Evolutionary conservation across 2,888 invertebrate species (phyloP).

Genomic region (Eupeodes luniger): DNA sequence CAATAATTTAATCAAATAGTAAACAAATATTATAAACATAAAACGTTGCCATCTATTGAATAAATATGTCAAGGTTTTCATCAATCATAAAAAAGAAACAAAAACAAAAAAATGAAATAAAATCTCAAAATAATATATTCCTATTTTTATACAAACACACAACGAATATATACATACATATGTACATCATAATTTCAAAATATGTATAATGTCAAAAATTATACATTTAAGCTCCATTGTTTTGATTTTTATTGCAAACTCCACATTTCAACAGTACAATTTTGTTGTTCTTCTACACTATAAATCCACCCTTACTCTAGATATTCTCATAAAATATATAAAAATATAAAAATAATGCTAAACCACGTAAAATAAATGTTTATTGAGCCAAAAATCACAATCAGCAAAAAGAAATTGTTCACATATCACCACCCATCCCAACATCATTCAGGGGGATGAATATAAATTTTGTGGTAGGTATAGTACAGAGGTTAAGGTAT

Average conservation of each 20-base stretch:
- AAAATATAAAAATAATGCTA: constrained; percentile 41
- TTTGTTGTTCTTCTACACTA: background rate
- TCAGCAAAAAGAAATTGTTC: constrained; percentile 67
- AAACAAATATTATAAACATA: too few species aligned
- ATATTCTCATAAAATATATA: background rate
- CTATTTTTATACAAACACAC: too few species aligned
- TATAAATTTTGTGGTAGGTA: constrained; percentile 45
- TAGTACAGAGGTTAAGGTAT: background rate
- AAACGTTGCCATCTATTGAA: too few species aligned
- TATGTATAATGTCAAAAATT: constrained; percentile 39
- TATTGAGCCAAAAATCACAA: constrained; percentile 61
- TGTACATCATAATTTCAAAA: background rate
- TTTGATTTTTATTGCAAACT: constrained; percentile 69
- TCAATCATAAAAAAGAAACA: too few species aligned
- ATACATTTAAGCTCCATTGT: constrained; percentile 58
- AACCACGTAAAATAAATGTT: constrained; percentile 70
- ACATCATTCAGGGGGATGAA: constrained; percentile 32
- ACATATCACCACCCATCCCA: constrained; percentile 30
- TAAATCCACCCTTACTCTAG: constrained; percentile 28
- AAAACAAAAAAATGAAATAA: too few species aligned
- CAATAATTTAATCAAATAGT: too few species aligned
- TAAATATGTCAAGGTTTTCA: too few species aligned
- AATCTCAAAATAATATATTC: too few species aligned
- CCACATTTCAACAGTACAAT: constrained; percentile 38
- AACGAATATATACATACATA: too few species aligned